Evolutionary conservation across 2,888 invertebrate genomes (phyloP).

Genomic region (Ornithoptera alexandrae): DNA sequence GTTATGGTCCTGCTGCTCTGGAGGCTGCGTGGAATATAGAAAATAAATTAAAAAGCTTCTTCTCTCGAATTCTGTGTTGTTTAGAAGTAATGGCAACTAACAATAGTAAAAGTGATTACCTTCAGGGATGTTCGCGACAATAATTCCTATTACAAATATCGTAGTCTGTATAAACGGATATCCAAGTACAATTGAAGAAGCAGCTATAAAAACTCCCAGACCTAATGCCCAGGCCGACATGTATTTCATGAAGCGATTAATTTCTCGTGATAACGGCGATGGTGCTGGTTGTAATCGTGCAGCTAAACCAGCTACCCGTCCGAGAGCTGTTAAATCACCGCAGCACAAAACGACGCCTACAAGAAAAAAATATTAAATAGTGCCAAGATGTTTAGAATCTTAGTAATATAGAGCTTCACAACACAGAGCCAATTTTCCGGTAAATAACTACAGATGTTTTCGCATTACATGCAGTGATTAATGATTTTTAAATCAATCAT

Average conservation of each 20-base stretch:
- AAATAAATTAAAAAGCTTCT: too few relatives aligned
- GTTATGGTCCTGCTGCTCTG: too few relatives aligned
- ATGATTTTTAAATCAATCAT: too few relatives aligned
- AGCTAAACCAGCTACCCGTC: conserved; percentile 94
- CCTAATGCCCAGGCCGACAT: conserved; percentile 95
- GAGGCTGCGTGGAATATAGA: too few relatives aligned
- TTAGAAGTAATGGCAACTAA: too few relatives aligned
- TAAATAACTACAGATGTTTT: too few relatives aligned
- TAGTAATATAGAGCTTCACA: too few relatives aligned
- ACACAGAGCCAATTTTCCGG: too few relatives aligned
- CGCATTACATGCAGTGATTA: too few relatives aligned
- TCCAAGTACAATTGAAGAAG: conserved; percentile 95
- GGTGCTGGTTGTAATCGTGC: conserved; percentile 95
- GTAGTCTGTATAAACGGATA: conserved; percentile 99
- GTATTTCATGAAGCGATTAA: conserved; percentile 96
- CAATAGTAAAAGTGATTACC: conserved; percentile 55
- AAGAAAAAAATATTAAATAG: background rate
- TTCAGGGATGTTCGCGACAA: conserved; percentile 99
- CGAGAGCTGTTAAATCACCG: conserved; percentile 90
- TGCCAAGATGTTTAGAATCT: too few relatives aligned
- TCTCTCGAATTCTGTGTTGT: too few relatives aligned
- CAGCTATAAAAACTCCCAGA: conserved; percentile 95
- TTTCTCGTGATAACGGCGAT: conserved; percentile 97
- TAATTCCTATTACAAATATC: conserved; percentile 97
- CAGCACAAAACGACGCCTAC: conserved; percentile 90